Base-by-base conservation (phyloP, 2,888 invertebrate species). In the Aspidiotus destructor region DNA sequence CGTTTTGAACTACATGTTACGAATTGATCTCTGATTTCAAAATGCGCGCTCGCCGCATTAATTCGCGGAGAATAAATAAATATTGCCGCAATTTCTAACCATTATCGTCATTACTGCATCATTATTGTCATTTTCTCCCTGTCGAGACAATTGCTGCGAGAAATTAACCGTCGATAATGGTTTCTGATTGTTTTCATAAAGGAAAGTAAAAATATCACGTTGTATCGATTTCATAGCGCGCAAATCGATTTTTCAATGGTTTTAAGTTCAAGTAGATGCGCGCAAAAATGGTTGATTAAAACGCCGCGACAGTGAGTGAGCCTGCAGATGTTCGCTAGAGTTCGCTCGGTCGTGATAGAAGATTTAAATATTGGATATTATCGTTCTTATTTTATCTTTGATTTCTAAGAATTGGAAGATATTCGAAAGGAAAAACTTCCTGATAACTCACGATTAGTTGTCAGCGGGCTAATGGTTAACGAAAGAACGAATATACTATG, bases 141-240 rank as follows among this genome's bases (percentile, higher is more conserved):
- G 57, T 67, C 57, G 60, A 60, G 58, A 16, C 67, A 60, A 67
- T 67, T 67, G 67, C 58, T 40, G 44, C 58, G 2, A 48, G 44
- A 67, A 58, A 67, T 67, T 48, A 48, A 48, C 48, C 48, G n/a
- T 48, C 48, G 48, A 48, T 3, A 48, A 48, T 48, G 2, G 48
- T 11, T 48, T 48, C 48, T 28, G 41, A 44, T 15, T 41, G 11
- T 61, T 61, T 61, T 61, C 41, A 60, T 67, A 60, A 67, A 60
- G 67, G 67, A 67, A 67, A 67, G 67, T 67, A 28, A 52, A 67
- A 67, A 40, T 67, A 42, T 64, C 57, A 16, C 44, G 54, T 63
- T 41, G 53, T 54, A 63, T 63, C 53, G 52, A 44, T 52, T 63
- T 63, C 53, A 54, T 63, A 48, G 52, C 41, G 41, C 54, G 15